These are phyloP conservation scores for Hyperoodon ampullatus DNA, from an alignment of 2,113 vertebrate genomes.

Conservation along the genomic window DNA sequence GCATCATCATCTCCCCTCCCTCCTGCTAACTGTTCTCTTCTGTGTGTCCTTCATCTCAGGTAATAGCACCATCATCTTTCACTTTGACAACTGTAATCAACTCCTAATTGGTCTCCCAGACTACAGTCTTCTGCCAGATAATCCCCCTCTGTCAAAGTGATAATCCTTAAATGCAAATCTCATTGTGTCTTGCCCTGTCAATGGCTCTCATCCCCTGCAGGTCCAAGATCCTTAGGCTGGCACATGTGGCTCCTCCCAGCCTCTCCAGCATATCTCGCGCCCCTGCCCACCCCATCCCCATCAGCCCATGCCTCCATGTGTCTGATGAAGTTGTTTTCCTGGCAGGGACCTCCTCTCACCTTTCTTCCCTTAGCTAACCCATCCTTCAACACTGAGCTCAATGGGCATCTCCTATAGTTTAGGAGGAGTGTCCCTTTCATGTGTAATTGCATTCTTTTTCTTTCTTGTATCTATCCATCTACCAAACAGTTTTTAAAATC, in stretches of 20 bases:
- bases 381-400: background rate
- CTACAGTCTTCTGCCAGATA: background rate
- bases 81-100: background rate
- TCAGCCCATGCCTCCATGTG: rapidly evolving
- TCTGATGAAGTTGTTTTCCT: background rate
- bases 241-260: background rate
- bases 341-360: background rate
- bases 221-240: background rate
- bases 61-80: background rate
- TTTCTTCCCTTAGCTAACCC: background rate
- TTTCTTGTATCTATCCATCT: too few species aligned
- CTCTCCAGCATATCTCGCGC: background rate
- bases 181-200: too few species aligned
- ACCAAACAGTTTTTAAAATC: background rate
- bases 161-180: background rate
- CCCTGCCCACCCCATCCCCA: background rate
- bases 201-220: background rate
- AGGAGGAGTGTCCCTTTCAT: background rate
- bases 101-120: background rate
- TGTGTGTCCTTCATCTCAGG: background rate
- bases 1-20: background rate
- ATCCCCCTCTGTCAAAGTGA: background rate
- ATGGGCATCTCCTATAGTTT: background rate
- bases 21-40: background rate
- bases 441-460: background rate